Evolutionary conservation across 2,797 vertebrate genomes (phyloP).

Genomic region (Martes flavigula): DNA sequence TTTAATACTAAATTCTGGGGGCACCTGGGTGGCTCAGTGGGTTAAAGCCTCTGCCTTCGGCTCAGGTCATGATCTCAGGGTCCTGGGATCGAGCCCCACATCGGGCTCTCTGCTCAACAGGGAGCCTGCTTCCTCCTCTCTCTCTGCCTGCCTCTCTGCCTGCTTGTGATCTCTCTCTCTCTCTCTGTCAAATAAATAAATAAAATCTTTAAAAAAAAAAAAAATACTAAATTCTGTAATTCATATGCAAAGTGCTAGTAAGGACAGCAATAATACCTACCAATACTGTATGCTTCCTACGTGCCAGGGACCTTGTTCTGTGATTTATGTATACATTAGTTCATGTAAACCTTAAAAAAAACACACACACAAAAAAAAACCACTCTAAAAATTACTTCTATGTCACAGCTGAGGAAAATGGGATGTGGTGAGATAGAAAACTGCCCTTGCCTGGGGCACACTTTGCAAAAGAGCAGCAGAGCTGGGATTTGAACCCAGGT

Average conservation of each 20-base stretch:
- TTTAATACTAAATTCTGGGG: conserved; percentile 34
- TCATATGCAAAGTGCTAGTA: neutral
- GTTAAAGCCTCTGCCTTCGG: too few species aligned
- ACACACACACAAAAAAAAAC: too few species aligned
- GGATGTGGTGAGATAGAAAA: neutral
- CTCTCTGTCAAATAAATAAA: too few species aligned
- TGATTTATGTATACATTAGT: neutral
- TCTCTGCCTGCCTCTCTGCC: too few species aligned
- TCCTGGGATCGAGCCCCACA: too few species aligned
- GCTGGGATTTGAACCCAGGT: neutral
- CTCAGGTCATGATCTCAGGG: too few species aligned
- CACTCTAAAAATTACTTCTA: neutral
- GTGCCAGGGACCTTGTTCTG: neutral
- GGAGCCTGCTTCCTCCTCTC: too few species aligned
- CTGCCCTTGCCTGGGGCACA: neutral
- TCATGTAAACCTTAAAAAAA: neutral
- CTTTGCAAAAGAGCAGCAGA: neutral
- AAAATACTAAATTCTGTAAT: conserved; percentile 35
- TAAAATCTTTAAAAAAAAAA: too few species aligned
- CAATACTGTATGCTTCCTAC: neutral
- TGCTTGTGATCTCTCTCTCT: too few species aligned
- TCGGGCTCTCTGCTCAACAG: too few species aligned
- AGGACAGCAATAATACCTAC: neutral
- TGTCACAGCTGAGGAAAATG: neutral
- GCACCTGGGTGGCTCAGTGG: too few species aligned